Base-by-base conservation (phyloP, 2,113 vertebrate genomes). In the Psammodynastes pulverulentus region DNA sequence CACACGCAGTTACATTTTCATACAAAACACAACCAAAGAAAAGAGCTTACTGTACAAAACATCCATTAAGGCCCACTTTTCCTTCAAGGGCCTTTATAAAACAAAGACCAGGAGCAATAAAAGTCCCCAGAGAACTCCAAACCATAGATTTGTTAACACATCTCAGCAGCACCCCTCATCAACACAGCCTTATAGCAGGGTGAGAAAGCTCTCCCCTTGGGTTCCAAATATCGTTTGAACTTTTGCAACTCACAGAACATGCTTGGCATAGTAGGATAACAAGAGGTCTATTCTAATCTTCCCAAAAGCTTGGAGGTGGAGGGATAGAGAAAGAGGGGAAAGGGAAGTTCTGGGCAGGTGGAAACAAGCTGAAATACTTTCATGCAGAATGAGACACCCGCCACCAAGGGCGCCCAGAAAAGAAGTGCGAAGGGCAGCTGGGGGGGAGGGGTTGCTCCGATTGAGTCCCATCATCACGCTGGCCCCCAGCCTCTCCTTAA, bases 41-140 rank as follows among this genome's bases (percentile, higher is more conserved):
- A 94, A 96, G 94, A 96, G 94, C 97, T 97, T 94, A 97, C 97
- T 97, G 96, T 98, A 98, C 97, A 98, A 97, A 97, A 96, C 84
- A 96, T 97, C 96, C 94, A 93, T 87, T 94, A 95, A 96, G 94
- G 91, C 90, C 67, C 48, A 84, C 52, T 67, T 58, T 46, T 49
- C 67, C n/a, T 46, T 95, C 89, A 87, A 95, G 10, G 97, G 97
- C 97, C 98, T 98, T 98, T 98, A 97, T 98, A 98, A 95, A 98
- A 98, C 98, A 98, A 98, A 98, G 98, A 89, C 97, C 93, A 1
- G 96, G 97, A 96, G 95, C 94, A 86, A 95, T 94, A 34, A 95
- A 94, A 95, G 94, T 95, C 97, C 97, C 92, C 91, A 89, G 95
- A 87, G 91, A 39, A 96, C 95, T 95, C 95, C 94, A 89, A 93